Conservation (phyloP, 2,888 invertebrate species). For the Acleris sparsana region DNA sequence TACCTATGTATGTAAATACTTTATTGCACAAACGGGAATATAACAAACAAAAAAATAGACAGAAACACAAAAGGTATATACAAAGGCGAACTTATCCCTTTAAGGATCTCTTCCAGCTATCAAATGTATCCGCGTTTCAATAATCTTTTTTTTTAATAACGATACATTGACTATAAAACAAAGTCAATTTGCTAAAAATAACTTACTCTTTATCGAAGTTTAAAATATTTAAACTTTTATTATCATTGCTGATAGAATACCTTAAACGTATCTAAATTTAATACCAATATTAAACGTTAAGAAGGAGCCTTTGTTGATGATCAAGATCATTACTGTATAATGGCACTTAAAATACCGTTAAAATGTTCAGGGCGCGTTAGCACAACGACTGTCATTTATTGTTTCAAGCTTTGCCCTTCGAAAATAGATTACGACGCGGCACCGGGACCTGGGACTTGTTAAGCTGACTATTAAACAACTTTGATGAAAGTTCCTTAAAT, state of each 20-base stretch:
- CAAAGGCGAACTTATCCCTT: too few species aligned
- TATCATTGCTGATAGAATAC: neutral
- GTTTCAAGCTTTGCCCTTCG: constrained; percentile 21
- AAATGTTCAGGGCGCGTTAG: constrained; percentile 19
- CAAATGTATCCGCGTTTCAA: too few species aligned
- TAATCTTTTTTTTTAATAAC: too few species aligned
- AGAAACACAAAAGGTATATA: too few species aligned
- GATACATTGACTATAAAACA: too few species aligned
- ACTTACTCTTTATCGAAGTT: too few species aligned
- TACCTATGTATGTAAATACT: too few species aligned
- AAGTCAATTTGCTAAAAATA: too few species aligned
- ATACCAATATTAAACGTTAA: neutral
- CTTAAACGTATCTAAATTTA: neutral
- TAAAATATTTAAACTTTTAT: too few species aligned
- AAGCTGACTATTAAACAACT: constrained; percentile 30
- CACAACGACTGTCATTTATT: constrained; percentile 33
- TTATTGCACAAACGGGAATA: too few species aligned
- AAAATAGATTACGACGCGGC: constrained; percentile 29
- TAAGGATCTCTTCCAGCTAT: too few species aligned
- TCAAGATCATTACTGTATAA: constrained; percentile 15
- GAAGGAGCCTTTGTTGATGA: constrained; percentile 2
- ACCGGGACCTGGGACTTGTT: constrained; percentile 4
- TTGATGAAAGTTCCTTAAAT: constrained; percentile 22
- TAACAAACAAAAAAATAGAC: too few species aligned
- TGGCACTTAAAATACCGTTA: constrained; percentile 30